Evolutionary conservation across 2,888 invertebrate species (phyloP), one percentile per base, ranked within the genome.

Genomic region (Limnephilus rhombicus): DNA sequence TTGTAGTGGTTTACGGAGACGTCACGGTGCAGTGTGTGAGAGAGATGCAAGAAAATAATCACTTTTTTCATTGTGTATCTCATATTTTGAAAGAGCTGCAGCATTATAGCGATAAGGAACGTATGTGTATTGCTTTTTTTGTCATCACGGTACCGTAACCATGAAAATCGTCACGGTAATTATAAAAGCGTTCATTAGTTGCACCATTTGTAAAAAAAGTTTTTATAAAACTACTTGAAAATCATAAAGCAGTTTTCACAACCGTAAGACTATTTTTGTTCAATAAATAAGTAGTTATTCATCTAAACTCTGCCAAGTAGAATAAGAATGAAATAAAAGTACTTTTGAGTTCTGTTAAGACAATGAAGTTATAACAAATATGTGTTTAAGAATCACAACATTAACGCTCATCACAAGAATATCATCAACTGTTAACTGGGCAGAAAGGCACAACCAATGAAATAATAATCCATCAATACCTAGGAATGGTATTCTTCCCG

Each of bases 401-500:
- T 89, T 80, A 37, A 89, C 13, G 68, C 13, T 85, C 68, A 29
- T 87, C 53, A 24, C 49, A 87, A 87, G 53, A n/a, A 82, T 24
- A 34, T 37, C 83, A 34, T 53, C 49, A 87, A 31, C 53, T 87
- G 87, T 87, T 87, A 87, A 53, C 87, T 31, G 87, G 87, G 87
- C 31, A 53, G 49, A 53, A 53, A 49, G 53, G 53, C 87, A 87
- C 87, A 53, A 87, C 87, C 34, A 86, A 87, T 49, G 31, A 53
- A n/a, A 87, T 89, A 89, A 31, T 80, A 80, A 34, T 80, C 88
- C 80, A 80, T 68, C 88, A 34, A 80, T 92, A 96, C 96, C 96
- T 96, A 96, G 95, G 94, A 95, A 94, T 94, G 96, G 95, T 94
- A 96, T 95, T 94, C 96, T 95, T 94, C 96, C 95, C 94, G 96